Base-by-base conservation (phyloP, 2,797 vertebrate species). In the Pangasius macronema region DNA sequence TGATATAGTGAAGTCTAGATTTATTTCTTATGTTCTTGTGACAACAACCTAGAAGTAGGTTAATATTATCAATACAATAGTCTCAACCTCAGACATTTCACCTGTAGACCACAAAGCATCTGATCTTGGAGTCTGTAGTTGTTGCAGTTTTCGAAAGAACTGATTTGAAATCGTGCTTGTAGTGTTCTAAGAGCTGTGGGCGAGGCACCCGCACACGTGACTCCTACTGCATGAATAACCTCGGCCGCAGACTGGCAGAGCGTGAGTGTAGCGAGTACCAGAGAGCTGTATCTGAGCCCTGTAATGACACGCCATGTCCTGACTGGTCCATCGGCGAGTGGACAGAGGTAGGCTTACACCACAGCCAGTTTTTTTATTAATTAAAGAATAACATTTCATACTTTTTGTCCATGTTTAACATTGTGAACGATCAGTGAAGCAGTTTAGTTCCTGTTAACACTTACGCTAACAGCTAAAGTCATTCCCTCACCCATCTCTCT, bases 161-260 rank as follows among this genome's bases (percentile, higher is more conserved):
- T 76, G 33, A 57, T 51, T n/a, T 42, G 2, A 30, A 73, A 49
- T 27, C 84, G 13, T 88, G n/a, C n/a, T 68, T 75, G 11, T 91
- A 99, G 98, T 99, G 98, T 94, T 99, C 98, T 14, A 96, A 96
- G 90, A 97, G 95, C 63, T 99, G 98, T 92, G 98, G 96, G 27
- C 93, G 91, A 33, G 98, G 98, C 57, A 92, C 95, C 63, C 96
- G 95, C 49, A 96, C 94, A 39, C 96, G 98, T 91, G 97, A 98
- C 86, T 96, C 96, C 10, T 97, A 97, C 91, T 99, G 98, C 70
- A 95, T 97, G 91, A 97, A 97, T 94, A 97, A 96, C 90, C 93
- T 97, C 91, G 97, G 97, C 55, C 95, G 95, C 86, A 96, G 87
- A 57, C 96, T 99, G 92, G 94, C 94, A 86, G 97, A 98, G 83